A percentile compares a stretch with the other conserved stretches of the same genome.
phyloP scores from a whole-genome alignment of 2,113 vertebrate species.

The Hemibagrus wyckioides region DNA sequence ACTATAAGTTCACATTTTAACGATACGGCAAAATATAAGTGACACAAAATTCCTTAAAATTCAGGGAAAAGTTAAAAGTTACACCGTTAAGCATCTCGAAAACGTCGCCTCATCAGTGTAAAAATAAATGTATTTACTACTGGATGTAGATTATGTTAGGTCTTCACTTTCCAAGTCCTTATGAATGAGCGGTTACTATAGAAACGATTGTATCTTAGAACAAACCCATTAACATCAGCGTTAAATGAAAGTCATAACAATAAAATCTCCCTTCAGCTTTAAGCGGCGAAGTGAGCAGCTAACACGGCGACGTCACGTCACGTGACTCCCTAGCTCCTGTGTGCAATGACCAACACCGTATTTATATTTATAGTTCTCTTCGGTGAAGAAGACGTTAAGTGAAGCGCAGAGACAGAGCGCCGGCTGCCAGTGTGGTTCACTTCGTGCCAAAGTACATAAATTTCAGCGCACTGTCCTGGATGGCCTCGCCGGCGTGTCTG shows the following conservation, averaged over 20 bases:
- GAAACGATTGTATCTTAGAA: neutral
- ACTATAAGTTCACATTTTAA: neutral
- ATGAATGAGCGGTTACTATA: neutral
- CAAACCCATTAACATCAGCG: neutral
- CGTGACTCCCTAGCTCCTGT: neutral
- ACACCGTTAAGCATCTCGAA: neutral
- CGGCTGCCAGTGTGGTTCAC: neutral
- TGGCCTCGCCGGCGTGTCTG: slow-evolving; percentile 25
- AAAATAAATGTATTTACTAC: neutral
- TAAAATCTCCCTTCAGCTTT: neutral
- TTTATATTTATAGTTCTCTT: slow-evolving; percentile 25
- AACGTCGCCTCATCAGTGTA: neutral
- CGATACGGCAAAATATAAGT: neutral
- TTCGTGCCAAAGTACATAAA: slow-evolving; percentile 40
- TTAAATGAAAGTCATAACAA: neutral
- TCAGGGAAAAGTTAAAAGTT: neutral
- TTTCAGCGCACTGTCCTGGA: slow-evolving; percentile 29
- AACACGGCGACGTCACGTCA: neutral
- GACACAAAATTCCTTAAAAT: neutral
- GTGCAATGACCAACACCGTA: neutral
- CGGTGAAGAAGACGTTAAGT: slow-evolving; percentile 17
- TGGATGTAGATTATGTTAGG: neutral
- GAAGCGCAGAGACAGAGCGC: slow-evolving; percentile 8
- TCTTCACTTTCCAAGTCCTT: neutral
- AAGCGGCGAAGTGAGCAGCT: neutral